Base-by-base conservation (phyloP, 1,140 invertebrate genomes). In the Macrocentrus cingulum region DNA sequence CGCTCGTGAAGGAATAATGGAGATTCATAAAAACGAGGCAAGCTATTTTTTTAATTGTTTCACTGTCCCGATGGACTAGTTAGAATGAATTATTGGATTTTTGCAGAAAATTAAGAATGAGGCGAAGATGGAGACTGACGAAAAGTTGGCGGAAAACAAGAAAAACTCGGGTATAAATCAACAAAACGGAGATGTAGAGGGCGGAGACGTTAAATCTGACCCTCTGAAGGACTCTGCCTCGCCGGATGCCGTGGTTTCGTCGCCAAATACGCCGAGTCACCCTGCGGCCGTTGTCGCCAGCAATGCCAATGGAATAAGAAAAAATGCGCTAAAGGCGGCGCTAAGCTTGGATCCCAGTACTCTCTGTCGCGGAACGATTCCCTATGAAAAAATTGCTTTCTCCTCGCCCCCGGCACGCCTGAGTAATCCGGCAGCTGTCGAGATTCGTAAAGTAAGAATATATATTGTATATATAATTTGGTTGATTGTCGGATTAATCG, bases 301-400 rank as follows among this genome's bases (percentile, higher is more conserved):
- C 44, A 74, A 71, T 51, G 69, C 73, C n/a, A 77, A 79, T 44
- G 77, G 76, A n/a, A 72, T 76, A 16, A 68, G 69, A 20, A 79
- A 77, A 52, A 77, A 58, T 34, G 64, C 75, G 3, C 64, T 81
- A 16, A 80, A 78, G 61, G 80, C 79, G 3, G 77, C 80, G 1
- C 68, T 83, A 15, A 80, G 82, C 6, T 66, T 83, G 53, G 82
- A 84, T 54, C 78, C 81, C 0, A 76, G 77, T 22, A 73, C 80
- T 0, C 67, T 84, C 2, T 75, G 71, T 48, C 68, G 75, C 11
- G 70, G 65, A 1, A 67, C 69, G 5, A 77, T 77, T 56, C 72
- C 75, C 0, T 77, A 78, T 48, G 75, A 77, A 32, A 78, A 80
- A 49, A 78, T 79, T 36, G 61, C 71, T 0, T 75, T 78, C 53